Evolutionary conservation across 2,888 invertebrate genomes (phyloP), one percentile per base, ranked within the genome.

Genomic region (Luperina testacea): DNA sequence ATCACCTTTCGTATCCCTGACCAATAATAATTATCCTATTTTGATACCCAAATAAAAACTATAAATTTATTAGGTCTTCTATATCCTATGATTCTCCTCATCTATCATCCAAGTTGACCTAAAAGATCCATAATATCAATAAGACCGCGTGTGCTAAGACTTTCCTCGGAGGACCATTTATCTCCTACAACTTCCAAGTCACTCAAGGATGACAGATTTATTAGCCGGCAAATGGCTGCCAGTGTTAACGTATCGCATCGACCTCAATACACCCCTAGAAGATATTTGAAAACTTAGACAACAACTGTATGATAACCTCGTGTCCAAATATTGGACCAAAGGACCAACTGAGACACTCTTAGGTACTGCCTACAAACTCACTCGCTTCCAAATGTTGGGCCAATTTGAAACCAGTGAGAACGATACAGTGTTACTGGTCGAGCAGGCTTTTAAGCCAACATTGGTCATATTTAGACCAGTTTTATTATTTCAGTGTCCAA

Each of bases 131-230:
- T 32, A 76, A 72, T 81, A 73, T 81, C 73, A 77, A 79, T 72
- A 78, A 69, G n/a, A 75, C 64, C 63, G 67, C 24, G 70, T 68
- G 51, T 72, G 38, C 59, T 70, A 61, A 59, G 68, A 73, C 45
- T 77, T 69, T 67, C 11, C 48, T 13, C 24, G 27, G 51, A 63
- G 57, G 11, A 80, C 70, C 80, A 89, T 89, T 82, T 73, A 86
- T 89, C 82, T 85, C 63, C 70, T n/a, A 45, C 70, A 78, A 78
- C 70, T 77, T 72, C 59, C 59, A 72, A 82, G 78, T 83, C 83
- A 83, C 81, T 87, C 72, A 73, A 59, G 68, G 32, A 80, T 80
- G 88, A 87, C 82, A 83, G 87, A 89, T 88, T 88, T 88, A 88
- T 89, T 88, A 86, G 73, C 51, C 64, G 38, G 80, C 78, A 85